A percentile compares a stretch with the other conserved stretches of the same genome.
These are phyloP conservation scores for Tragulus kanchil DNA, from an alignment of 2,113 vertebrate species.

Conservation along the genomic window DNA sequence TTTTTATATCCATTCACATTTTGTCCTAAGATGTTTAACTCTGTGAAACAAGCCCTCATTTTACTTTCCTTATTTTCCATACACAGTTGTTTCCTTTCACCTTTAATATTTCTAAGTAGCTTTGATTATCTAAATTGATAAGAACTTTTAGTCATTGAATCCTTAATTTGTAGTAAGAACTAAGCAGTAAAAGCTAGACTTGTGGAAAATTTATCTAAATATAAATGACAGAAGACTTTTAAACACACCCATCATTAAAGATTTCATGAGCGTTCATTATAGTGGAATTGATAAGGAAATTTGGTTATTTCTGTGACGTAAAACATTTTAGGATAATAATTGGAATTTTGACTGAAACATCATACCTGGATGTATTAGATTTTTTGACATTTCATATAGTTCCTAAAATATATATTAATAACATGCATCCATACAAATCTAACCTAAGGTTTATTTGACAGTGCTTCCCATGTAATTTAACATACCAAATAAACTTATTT, in stretches of 20 bases:
- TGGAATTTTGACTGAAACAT: background rate
- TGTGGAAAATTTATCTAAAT: too few relatives aligned
- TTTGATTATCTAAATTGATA: background rate
- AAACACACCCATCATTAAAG: background rate
- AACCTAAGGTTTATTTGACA: background rate
- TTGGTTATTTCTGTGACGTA: background rate
- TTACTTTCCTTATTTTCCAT: background rate
- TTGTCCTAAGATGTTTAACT: background rate
- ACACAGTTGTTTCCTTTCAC: background rate
- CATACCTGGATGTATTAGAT: background rate
- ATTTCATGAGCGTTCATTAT: background rate
- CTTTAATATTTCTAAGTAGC: background rate
- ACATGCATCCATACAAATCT: background rate
- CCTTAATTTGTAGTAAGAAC: background rate
- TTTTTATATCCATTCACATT: background rate
- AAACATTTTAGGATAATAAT: background rate
- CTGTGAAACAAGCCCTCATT: background rate
- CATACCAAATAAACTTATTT: background rate
- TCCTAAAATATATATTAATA: background rate
- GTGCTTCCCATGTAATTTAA: background rate
- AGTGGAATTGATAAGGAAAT: background rate
- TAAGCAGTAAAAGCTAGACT: too few relatives aligned
- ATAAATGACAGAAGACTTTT: background rate
- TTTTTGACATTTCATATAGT: background rate
- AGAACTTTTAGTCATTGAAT: background rate